These are phyloP conservation scores for Ciconia nigra DNA, from an alignment of 2,797 vertebrate genomes.

Conservation along the genomic window DNA sequence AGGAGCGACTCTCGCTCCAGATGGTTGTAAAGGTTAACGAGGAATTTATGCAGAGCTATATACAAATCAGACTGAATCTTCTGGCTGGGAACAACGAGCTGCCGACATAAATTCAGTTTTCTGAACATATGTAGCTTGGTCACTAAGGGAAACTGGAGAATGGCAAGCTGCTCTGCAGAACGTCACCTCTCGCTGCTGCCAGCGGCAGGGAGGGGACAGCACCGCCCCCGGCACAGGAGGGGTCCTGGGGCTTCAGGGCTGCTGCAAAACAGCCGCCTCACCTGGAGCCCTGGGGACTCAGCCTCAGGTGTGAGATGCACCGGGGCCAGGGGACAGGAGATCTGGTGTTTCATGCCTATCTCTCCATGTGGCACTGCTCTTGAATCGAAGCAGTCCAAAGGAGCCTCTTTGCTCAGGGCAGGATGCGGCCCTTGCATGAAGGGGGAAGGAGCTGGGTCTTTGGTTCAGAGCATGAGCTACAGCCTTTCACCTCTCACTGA, in stretches of 20 bases:
- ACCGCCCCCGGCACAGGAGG: accelerated
- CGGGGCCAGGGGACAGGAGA: neutral
- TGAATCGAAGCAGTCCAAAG: neutral
- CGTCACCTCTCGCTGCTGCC: neutral
- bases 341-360: accelerated
- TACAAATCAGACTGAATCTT: constrained; percentile 61
- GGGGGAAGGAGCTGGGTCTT: neutral
- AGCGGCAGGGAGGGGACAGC: neutral
- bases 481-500: accelerated
- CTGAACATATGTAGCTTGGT: constrained; percentile 65
- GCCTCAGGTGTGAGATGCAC: neutral
- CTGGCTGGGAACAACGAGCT: constrained; percentile 48
- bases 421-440: too few relatives aligned
- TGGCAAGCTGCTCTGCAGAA: constrained; percentile 51
- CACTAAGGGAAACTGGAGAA: constrained; percentile 56
- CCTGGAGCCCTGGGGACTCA: accelerated
- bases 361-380: too few relatives aligned
- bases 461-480: neutral
- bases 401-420: neutral
- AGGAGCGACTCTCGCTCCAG: constrained; percentile 60
- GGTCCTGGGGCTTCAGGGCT: neutral
- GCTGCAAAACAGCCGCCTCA: neutral
- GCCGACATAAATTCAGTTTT: constrained; percentile 50
- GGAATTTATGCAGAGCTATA: constrained; percentile 60
- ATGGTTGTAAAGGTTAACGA: constrained; percentile 66